Conservation (phyloP, 2,797 vertebrate species). For the Nothura maculosa region DNA sequence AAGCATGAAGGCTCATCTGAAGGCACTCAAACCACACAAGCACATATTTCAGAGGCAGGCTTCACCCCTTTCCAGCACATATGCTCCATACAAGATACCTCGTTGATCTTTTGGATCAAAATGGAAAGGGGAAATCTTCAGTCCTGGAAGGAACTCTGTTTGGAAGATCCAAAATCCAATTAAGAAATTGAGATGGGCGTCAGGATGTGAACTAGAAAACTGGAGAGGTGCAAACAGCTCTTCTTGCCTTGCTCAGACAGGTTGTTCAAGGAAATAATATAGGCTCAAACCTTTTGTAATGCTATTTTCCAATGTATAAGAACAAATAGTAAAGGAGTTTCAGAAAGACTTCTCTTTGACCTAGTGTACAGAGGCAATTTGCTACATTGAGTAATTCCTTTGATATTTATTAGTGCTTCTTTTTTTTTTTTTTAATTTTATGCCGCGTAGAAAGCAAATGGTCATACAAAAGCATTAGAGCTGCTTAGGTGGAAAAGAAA, state of each 20-base stretch:
- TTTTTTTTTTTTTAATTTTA: slow-evolving; percentile 12
- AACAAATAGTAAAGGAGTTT: neutral
- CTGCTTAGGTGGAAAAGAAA: neutral
- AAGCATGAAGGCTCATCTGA: neutral
- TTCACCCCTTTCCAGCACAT: accelerated
- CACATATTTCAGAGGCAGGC: neutral
- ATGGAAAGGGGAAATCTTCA: neutral
- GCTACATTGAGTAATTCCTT: neutral
- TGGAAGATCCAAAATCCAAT: neutral
- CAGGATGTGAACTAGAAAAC: neutral
- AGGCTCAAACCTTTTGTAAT: neutral
- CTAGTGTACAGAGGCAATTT: slow-evolving; percentile 9
- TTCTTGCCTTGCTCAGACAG: neutral
- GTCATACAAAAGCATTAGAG: neutral
- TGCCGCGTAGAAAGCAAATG: neutral
- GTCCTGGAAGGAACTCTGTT: neutral
- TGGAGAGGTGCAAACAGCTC: neutral
- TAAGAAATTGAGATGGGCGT: neutral
- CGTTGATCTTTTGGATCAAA: neutral
- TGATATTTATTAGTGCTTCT: neutral
- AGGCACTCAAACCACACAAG: accelerated
- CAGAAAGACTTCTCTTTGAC: slow-evolving; percentile 17
- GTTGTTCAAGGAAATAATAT: neutral
- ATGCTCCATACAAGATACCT: accelerated
- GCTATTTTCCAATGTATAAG: neutral